A percentile compares a stretch with the other conserved stretches of the same genome.
Evolutionary conservation across 2,888 invertebrate genomes (phyloP).

Genomic region (Stenotaenia linearis): DNA sequence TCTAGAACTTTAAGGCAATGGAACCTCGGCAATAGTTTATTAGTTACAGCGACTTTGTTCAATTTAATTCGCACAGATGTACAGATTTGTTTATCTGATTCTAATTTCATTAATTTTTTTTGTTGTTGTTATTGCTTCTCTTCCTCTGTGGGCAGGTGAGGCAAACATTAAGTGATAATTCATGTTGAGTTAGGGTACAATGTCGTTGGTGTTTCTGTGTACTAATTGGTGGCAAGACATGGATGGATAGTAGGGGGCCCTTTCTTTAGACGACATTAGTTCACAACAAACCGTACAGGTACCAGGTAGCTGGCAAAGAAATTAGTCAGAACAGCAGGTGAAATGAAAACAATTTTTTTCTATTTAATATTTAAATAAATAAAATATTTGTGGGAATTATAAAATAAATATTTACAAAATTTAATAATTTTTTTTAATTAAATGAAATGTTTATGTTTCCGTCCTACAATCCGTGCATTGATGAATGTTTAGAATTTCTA

Average conservation of each 20-base stretch:
- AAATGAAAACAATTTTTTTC: not conserved
- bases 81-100: not conserved
- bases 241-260: constrained; percentile 12
- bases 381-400: no score
- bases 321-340: not conserved
- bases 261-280: not conserved
- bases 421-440: not conserved
- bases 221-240: constrained; percentile 24
- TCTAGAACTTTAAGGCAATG: no score
- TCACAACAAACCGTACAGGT: not conserved
- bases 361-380: no score
- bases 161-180: not conserved
- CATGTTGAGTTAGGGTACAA: constrained; percentile 15
- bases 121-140: not conserved
- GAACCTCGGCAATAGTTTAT: no score
- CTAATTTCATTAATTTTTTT: not conserved
- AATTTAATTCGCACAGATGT: not conserved
- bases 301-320: not conserved
- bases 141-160: not conserved
- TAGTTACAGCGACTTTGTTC: not conserved
- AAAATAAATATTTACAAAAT: not conserved
- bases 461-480: not conserved
- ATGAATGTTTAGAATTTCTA: not conserved
- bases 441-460: not conserved
- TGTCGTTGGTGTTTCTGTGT: not conserved